Conservation (phyloP, 1,140 invertebrate genomes). For the Lepidurus couesii region DNA sequence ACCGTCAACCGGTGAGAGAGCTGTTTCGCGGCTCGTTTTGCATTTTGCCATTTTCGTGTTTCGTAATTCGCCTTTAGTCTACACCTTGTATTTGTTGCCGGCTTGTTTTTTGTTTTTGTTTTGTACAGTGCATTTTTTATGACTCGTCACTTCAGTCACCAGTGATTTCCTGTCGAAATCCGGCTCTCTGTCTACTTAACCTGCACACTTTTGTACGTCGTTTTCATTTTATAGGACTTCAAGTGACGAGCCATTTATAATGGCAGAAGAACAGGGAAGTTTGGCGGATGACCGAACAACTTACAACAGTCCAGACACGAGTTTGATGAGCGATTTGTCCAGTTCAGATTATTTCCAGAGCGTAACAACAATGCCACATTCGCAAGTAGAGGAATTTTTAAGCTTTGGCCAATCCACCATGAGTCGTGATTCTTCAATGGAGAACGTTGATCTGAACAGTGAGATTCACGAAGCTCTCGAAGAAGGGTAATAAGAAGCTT, state of each 20-base stretch:
- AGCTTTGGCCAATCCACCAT: neutral
- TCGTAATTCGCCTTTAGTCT: too few relatives aligned
- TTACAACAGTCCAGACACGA: neutral
- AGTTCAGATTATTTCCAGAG: constrained; percentile 5
- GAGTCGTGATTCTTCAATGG: constrained; percentile 22
- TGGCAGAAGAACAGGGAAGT: neutral
- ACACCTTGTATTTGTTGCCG: neutral
- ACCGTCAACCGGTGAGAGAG: too few relatives aligned
- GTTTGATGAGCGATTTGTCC: constrained; percentile 5
- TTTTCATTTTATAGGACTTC: constrained; percentile 7
- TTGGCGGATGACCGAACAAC: neutral
- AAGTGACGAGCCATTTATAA: neutral
- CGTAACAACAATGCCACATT: neutral
- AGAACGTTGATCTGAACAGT: constrained; percentile 30
- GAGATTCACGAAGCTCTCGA: constrained; percentile 35
- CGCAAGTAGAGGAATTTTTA: neutral
- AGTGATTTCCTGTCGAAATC: neutral
- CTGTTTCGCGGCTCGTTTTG: too few relatives aligned
- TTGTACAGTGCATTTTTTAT: neutral
- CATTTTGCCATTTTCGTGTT: too few relatives aligned
- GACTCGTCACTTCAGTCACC: neutral
- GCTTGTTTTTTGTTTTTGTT: neutral
- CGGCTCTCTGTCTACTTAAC: neutral
- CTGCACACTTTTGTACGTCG: neutral
- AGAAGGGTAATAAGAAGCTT: constrained; percentile 34